A percentile compares a stretch with the other conserved stretches of the same genome.
Evolutionary conservation across 2,888 invertebrate genomes (phyloP).

Genomic region (Gastrophysa polygoni): DNA sequence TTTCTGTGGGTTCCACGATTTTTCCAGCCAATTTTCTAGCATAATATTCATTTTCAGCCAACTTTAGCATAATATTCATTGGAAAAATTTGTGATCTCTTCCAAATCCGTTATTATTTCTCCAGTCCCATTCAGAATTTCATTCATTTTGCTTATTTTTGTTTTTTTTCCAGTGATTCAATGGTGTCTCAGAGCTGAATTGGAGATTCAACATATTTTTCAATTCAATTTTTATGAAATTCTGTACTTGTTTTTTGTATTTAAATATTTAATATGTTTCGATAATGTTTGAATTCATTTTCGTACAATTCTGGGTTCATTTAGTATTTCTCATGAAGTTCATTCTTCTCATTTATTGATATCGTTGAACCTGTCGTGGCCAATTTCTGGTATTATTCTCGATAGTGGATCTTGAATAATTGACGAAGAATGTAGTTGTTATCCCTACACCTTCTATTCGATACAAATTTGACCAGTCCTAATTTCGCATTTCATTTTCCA

Average conservation of each 20-base stretch:
- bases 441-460: neutral
- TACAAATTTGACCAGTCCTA: too few species aligned
- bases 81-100: too few species aligned
- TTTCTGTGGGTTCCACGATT: neutral
- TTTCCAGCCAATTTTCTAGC: neutral
- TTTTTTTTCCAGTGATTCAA: neutral
- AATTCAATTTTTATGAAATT: neutral
- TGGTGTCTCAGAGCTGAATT: neutral
- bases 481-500: slow-evolving; percentile 5
- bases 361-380: too few species aligned
- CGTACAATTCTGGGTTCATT: too few species aligned
- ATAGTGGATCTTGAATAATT: neutral
- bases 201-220: neutral
- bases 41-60: too few species aligned
- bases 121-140: neutral
- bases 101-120: too few species aligned
- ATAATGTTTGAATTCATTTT: too few species aligned
- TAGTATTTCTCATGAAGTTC: too few species aligned
- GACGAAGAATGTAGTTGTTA: neutral
- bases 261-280: too few species aligned
- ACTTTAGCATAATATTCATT: too few species aligned
- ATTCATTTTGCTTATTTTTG: neutral
- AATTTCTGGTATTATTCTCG: neutral
- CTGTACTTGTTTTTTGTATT: too few species aligned
- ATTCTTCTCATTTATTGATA: too few species aligned